A percentile compares a stretch with the other conserved stretches of the same genome.
phyloP scores from a whole-genome alignment of 2,113 vertebrate species.

The Amia ocellicauda region DNA sequence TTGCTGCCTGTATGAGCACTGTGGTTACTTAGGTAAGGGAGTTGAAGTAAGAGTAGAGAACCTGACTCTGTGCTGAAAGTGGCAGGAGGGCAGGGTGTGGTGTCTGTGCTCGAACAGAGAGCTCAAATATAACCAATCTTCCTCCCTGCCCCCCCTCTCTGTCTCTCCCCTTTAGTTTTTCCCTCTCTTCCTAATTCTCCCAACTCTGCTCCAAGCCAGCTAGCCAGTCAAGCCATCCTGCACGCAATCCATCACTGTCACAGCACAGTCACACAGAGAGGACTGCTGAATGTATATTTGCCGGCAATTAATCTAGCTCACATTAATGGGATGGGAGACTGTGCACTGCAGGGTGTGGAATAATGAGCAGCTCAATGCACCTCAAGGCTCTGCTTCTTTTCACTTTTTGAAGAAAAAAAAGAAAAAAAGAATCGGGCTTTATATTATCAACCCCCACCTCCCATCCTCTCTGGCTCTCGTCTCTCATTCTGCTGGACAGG shows the following conservation, averaged over 20 bases:
- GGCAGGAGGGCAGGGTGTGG: too few species aligned
- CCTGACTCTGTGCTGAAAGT: too few species aligned
- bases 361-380: slow-evolving; percentile 49
- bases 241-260: slow-evolving; percentile 71
- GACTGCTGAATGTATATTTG: slow-evolving; percentile 59
- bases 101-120: too few species aligned
- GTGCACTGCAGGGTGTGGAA: slow-evolving; percentile 47
- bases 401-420: slow-evolving; percentile 12
- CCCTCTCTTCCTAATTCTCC: slow-evolving; percentile 28
- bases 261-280: slow-evolving; percentile 58
- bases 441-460: neutral
- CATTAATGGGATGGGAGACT: slow-evolving; percentile 61
- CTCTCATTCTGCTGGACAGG: slow-evolving; percentile 6
- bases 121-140: too few species aligned
- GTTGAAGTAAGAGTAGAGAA: too few species aligned
- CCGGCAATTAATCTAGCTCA: slow-evolving; percentile 69
- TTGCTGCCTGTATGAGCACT: too few species aligned
- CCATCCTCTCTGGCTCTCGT: neutral
- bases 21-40: too few species aligned
- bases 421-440: slow-evolving; percentile 1
- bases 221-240: slow-evolving; percentile 30
- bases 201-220: slow-evolving; percentile 11
- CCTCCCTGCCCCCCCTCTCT: slow-evolving; percentile 3
- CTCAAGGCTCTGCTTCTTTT: neutral
- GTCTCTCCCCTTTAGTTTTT: neutral